Base-by-base conservation (phyloP, 2,888 invertebrate genomes). In the Himalopsyche anomala region DNA sequence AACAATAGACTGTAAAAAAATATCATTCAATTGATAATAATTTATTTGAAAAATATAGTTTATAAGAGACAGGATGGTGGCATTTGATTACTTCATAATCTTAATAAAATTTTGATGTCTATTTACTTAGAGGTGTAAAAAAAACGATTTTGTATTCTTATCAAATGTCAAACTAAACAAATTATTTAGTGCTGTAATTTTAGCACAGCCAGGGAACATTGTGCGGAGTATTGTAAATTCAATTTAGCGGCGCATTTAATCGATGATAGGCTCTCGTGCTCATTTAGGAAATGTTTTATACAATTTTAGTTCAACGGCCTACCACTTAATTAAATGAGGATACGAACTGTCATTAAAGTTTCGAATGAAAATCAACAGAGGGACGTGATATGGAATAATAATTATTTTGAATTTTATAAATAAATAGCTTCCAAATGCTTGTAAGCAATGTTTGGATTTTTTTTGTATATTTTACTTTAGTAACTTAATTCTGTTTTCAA, bases 61-160 rank as follows among this genome's bases (percentile, higher is more conserved):
- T 6, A 15, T 15, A 4, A 51, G 36, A 74, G 69, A 74, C 5
- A 15, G 0, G 11, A 28, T 36, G 74, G 74, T 36, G 74, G 38
- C 74, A 74, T 74, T 74, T 74, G 36, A 74, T 74, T 74, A 74
- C 74, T 28, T 9, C 28, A 69, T 62, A 69, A 28, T 81, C 54
- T 5, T 55, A 82, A n/a, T 36, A n/a, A 82, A 82, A 55, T 82
- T 82, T 82, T 55, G 82, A 82, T 82, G 82, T 82, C 82, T 82
- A 82, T 82, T 15, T 74, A 74, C 36, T 36, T 74, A 74, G 74
- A 74, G 74, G 15, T 74, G 74, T 74, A 74, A 74, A 74, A 74
- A 62, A 74, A 36, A 62, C 19, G 9, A 74, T 74, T 74, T 74
- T 74, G 74, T 74, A 74, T 74, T 74, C 36, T 74, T 36, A 38